phyloP scores from a whole-genome alignment of 2,888 invertebrate species.

The Melanchra persicariae region DNA sequence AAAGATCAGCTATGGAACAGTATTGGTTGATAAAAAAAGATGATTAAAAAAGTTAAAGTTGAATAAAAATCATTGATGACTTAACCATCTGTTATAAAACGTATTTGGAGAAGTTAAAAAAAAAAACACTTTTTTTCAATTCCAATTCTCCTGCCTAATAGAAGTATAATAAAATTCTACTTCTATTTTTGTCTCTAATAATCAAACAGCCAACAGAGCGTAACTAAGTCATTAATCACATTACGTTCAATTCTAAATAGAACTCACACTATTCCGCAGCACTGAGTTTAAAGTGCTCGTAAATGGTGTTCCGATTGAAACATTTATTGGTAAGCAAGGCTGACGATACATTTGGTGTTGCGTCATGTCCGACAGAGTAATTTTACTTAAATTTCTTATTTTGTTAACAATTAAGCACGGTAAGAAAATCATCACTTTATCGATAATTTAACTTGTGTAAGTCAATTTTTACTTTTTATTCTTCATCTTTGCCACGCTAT shows the following conservation, averaged over 20 bases:
- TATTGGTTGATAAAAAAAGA: too few relatives aligned
- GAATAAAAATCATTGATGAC: too few relatives aligned
- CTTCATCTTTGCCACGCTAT: too few relatives aligned
- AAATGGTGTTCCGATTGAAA: conserved; percentile 50
- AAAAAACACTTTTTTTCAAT: not conserved
- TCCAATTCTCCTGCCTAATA: not conserved
- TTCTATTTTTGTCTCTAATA: not conserved
- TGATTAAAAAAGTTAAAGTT: too few relatives aligned
- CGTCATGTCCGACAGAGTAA: not conserved
- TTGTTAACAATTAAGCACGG: too few relatives aligned
- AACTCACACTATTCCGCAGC: conserved; percentile 29
- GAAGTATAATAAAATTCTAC: not conserved
- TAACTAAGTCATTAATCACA: conserved; percentile 37
- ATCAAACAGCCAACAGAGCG: not conserved
- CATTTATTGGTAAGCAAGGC: conserved; percentile 41
- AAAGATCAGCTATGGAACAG: too few relatives aligned
- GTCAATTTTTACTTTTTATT: too few relatives aligned
- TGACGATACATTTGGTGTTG: conserved; percentile 16
- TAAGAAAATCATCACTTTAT: too few relatives aligned
- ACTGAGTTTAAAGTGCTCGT: conserved; percentile 43
- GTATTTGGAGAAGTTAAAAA: not conserved
- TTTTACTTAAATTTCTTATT: not conserved
- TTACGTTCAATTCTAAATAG: conserved; percentile 23
- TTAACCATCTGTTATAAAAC: not conserved
- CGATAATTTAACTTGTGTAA: too few relatives aligned